Conservation (phyloP, 2,797 vertebrate species). For the Loriculus beryllinus region DNA sequence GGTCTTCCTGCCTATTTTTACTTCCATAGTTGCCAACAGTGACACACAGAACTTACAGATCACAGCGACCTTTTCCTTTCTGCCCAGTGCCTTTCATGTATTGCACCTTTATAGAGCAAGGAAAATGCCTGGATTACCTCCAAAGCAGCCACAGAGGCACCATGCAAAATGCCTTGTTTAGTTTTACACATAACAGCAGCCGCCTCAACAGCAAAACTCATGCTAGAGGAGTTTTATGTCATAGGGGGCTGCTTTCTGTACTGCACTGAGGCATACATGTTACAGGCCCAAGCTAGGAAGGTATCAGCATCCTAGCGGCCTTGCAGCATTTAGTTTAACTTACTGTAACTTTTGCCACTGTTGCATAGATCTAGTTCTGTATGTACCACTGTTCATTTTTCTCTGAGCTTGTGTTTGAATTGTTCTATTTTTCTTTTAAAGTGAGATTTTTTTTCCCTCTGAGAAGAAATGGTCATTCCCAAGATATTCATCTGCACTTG, state of each 20-base stretch:
- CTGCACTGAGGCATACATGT: rapidly evolving
- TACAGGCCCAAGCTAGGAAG: background rate
- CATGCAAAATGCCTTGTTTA: background rate
- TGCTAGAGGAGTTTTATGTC: background rate
- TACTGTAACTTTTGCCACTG: background rate
- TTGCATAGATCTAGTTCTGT: background rate
- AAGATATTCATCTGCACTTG: constrained; percentile 15
- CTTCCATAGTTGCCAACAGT: background rate
- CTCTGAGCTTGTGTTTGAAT: background rate
- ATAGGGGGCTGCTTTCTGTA: background rate
- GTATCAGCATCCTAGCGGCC: background rate
- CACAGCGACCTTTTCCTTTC: rapidly evolving
- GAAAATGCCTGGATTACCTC: background rate
- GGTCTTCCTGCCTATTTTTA: background rate
- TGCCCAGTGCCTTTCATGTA: background rate
- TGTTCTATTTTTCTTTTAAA: background rate
- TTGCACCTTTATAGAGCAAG: background rate
- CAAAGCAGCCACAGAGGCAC: background rate
- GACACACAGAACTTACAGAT: rapidly evolving
- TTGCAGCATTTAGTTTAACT: background rate
- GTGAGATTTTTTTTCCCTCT: background rate
- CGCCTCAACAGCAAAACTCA: background rate
- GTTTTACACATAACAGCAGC: rapidly evolving
- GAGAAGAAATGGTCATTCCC: background rate
- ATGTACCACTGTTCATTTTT: background rate